Evolutionary conservation across 2,888 invertebrate species (phyloP).

Genomic region (Ptychoptera contaminata): DNA sequence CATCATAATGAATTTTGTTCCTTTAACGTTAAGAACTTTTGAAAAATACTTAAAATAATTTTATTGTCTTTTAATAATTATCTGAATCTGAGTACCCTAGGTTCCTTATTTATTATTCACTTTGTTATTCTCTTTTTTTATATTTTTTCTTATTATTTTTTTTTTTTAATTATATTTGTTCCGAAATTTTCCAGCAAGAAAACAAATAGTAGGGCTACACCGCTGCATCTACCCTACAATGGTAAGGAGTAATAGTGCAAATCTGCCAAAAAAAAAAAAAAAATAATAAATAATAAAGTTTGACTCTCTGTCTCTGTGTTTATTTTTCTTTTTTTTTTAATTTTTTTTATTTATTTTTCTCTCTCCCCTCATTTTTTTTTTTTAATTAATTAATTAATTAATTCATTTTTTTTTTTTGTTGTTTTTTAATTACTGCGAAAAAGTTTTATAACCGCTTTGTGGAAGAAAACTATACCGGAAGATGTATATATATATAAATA

Average conservation of each 20-base stretch:
- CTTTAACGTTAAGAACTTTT: no score
- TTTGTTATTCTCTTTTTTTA: neutral
- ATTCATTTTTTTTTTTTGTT: slow-evolving; percentile 4
- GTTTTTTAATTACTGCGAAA: slow-evolving; percentile 7
- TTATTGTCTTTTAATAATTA: no score
- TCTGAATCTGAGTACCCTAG: no score
- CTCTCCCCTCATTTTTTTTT: slow-evolving; percentile 1
- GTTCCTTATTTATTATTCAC: no score
- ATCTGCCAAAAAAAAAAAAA: neutral
- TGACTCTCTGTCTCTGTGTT: no score
- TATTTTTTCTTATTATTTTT: slow-evolving; percentile 13
- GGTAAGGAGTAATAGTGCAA: neutral
- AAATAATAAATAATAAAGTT: neutral
- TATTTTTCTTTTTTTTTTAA: neutral
- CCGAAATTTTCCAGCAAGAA: neutral
- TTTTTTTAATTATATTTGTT: slow-evolving; percentile 12
- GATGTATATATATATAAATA: no score
- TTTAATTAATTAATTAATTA: no score
- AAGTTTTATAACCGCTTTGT: no score
- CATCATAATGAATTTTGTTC: no score
- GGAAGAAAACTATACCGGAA: no score
- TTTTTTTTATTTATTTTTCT: neutral
- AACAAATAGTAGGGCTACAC: neutral
- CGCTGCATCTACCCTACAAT: neutral
- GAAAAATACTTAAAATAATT: no score